These are phyloP conservation scores for Upupa epops DNA, from an alignment of 2,113 vertebrate species.

Conservation along the genomic window DNA sequence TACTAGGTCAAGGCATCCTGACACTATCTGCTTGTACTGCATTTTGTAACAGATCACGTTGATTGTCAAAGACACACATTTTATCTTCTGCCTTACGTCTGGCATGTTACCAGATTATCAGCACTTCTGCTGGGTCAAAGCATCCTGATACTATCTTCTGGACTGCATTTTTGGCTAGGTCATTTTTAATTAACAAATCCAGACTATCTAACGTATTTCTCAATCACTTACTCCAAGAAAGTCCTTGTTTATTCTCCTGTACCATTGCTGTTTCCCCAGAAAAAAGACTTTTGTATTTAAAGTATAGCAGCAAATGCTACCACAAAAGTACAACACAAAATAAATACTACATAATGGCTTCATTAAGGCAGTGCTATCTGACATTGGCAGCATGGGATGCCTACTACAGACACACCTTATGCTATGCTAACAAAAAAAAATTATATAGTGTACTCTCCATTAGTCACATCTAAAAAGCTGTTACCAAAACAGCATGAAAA, in stretches of 20 bases:
- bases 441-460: neutral
- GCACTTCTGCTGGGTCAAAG: neutral
- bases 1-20: neutral
- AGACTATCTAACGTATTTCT: neutral
- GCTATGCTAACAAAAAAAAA: neutral
- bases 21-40: neutral
- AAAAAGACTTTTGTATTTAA: neutral
- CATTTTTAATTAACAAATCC: neutral
- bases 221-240: neutral
- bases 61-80: neutral
- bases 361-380: neutral
- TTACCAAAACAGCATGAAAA: neutral
- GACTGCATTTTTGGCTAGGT: neutral
- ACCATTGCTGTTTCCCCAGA: neutral
- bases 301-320: neutral
- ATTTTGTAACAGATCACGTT: neutral
- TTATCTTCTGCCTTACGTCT: neutral
- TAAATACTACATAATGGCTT: neutral
- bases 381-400: neutral
- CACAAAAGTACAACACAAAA: neutral
- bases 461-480: neutral
- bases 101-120: neutral
- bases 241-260: neutral
- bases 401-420: neutral
- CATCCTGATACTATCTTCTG: neutral